Percentiles rank a stretch among this genome's conserved stretches.
These are phyloP conservation scores for Falco concolor DNA, from an alignment of 2,797 vertebrate genomes.

Conservation along the genomic window DNA sequence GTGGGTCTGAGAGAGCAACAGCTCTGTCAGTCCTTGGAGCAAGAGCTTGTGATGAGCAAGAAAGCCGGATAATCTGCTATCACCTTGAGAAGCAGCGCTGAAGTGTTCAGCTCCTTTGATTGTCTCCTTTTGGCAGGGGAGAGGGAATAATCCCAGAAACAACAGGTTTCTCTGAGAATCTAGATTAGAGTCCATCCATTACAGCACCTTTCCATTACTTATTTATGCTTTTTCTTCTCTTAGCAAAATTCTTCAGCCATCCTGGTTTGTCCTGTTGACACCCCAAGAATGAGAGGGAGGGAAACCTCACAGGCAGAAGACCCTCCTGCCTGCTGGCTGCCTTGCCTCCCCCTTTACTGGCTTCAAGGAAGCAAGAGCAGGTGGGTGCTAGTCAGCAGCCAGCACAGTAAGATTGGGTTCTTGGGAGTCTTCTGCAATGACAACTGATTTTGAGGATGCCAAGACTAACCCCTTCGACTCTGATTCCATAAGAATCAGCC, in stretches of 20 bases:
- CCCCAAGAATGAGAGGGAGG: neutral
- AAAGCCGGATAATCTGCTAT: neutral
- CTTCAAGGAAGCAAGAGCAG: neutral
- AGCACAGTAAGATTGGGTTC: rapidly evolving
- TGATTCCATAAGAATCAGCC: neutral
- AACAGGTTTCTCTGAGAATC: neutral
- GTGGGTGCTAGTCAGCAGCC: neutral
- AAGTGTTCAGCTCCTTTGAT: neutral
- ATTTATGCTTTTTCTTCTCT: neutral
- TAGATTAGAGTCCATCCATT: neutral
- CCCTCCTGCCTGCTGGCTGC: neutral
- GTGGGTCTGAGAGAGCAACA: neutral
- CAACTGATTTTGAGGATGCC: neutral
- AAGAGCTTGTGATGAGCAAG: neutral
- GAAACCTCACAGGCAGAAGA: neutral
- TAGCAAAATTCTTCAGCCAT: neutral
- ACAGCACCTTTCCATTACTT: neutral
- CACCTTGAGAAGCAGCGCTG: neutral
- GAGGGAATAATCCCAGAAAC: neutral
- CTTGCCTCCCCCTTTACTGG: neutral
- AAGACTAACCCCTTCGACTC: neutral
- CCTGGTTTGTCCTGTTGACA: neutral
- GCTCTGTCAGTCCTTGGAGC: neutral
- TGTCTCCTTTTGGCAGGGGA: neutral
- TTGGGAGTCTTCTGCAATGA: neutral